These are phyloP conservation scores for Prionace glauca DNA, from an alignment of 2,797 vertebrate genomes.

Conservation along the genomic window DNA sequence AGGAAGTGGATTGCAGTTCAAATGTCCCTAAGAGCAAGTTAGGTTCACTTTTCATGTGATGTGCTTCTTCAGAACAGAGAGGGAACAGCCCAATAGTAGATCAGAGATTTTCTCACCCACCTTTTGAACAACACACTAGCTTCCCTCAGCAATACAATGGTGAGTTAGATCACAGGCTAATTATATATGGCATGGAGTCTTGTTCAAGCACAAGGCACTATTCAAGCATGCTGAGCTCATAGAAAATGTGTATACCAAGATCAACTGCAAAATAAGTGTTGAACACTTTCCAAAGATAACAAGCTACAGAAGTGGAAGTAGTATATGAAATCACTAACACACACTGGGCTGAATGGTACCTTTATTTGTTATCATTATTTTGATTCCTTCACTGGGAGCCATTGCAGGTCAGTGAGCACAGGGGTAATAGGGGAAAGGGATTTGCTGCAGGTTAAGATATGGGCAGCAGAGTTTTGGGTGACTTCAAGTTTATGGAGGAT, in stretches of 20 bases:
- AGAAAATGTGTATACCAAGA: neutral
- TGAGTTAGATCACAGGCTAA: neutral
- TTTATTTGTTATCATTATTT: too few relatives aligned
- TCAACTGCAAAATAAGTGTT: neutral
- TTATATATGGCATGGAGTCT: neutral
- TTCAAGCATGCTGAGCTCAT: constrained; percentile 1
- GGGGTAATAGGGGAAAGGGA: too few relatives aligned
- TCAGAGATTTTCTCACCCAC: too few relatives aligned
- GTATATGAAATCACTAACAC: neutral
- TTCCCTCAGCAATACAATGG: neutral
- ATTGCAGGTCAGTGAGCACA: too few relatives aligned
- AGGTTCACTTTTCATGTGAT: neutral
- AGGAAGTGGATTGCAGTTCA: neutral
- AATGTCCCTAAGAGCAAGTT: neutral
- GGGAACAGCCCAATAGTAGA: neutral
- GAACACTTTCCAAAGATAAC: neutral
- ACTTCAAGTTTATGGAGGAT: too few relatives aligned
- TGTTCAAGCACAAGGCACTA: neutral
- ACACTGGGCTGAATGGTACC: neutral
- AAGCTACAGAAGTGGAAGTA: neutral
- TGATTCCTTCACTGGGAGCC: too few relatives aligned
- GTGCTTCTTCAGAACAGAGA: neutral
- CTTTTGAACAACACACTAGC: neutral
- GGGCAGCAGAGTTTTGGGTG: too few relatives aligned
- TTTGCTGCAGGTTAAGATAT: too few relatives aligned